Conservation (phyloP, 2,113 vertebrate genomes). For the Neodon shergylaensis region DNA sequence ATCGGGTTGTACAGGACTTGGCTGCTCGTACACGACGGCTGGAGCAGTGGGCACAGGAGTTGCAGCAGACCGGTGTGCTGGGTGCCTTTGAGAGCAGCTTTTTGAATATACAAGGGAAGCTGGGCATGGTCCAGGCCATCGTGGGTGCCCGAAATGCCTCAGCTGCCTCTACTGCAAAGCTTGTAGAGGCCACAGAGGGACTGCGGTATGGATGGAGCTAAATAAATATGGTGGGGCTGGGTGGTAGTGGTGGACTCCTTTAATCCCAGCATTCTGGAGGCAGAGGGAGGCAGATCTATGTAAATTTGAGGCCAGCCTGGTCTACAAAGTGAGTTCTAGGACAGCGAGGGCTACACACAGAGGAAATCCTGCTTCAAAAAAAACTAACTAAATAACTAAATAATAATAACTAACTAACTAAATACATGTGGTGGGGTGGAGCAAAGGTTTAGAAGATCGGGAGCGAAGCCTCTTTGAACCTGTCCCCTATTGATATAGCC, state of each 20-base stretch:
- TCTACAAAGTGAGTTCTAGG: too few species aligned
- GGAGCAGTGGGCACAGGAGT: constrained; percentile 87
- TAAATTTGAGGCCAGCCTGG: too few species aligned
- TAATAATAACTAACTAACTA: neutral
- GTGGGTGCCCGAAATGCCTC: constrained; percentile 92
- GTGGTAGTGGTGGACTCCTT: too few species aligned
- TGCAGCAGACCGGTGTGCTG: constrained; percentile 92
- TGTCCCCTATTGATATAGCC: constrained; percentile 80
- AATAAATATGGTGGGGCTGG: neutral
- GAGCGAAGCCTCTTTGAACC: neutral
- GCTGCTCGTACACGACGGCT: constrained; percentile 88
- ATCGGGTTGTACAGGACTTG: constrained; percentile 96
- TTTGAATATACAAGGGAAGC: constrained; percentile 89
- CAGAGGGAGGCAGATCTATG: too few species aligned
- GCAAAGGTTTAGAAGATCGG: neutral
- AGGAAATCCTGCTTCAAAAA: too few species aligned
- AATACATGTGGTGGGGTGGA: neutral
- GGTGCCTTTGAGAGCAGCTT: constrained; percentile 92
- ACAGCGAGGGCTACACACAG: too few species aligned
- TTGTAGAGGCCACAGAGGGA: constrained; percentile 91
- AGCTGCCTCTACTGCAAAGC: constrained; percentile 82
- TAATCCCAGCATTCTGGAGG: too few species aligned
- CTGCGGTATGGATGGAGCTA: constrained; percentile 87
- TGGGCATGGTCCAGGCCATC: constrained; percentile 88
- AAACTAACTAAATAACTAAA: too few species aligned